These are phyloP conservation scores for Hypotaenidia okinawae DNA, from an alignment of 2,797 vertebrate species.

Conservation along the genomic window DNA sequence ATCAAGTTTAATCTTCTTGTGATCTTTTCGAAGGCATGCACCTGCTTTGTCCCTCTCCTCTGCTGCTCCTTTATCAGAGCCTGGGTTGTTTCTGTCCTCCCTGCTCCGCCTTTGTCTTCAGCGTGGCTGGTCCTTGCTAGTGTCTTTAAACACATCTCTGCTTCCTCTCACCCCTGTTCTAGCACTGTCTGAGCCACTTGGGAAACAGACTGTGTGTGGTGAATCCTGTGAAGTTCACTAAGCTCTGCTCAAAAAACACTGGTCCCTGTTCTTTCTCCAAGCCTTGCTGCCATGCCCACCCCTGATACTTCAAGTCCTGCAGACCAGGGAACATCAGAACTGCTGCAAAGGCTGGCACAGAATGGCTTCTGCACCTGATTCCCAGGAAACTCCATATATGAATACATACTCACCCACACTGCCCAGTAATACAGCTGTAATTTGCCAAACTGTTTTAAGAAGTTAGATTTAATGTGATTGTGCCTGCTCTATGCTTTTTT, in stretches of 20 bases:
- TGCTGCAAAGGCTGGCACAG: not conserved
- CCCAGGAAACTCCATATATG: rapidly evolving
- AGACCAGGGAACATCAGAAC: not conserved
- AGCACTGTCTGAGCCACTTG: not conserved
- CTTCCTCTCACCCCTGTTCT: not conserved
- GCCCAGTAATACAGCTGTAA: not conserved
- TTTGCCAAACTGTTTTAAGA: not conserved
- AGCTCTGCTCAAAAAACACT: not conserved
- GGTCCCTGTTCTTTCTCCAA: not conserved
- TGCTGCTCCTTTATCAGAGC: not conserved
- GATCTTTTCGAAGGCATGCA: not conserved
- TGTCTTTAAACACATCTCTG: not conserved
- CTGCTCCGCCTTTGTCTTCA: not conserved
- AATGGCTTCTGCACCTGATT: not conserved
- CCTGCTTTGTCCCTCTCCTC: not conserved
- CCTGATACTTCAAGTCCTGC: rapidly evolving
- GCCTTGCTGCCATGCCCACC: not conserved
- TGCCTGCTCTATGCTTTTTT: not conserved
- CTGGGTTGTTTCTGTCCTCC: not conserved
- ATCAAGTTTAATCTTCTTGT: not conserved
- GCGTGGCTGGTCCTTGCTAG: not conserved
- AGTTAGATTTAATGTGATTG: not conserved
- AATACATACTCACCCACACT: not conserved
- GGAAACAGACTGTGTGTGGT: not conserved
- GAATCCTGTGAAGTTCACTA: not conserved